Evolutionary conservation across 1,140 invertebrate genomes (phyloP), one percentile per base, ranked within the genome.

Genomic region (Ladona fulva): DNA sequence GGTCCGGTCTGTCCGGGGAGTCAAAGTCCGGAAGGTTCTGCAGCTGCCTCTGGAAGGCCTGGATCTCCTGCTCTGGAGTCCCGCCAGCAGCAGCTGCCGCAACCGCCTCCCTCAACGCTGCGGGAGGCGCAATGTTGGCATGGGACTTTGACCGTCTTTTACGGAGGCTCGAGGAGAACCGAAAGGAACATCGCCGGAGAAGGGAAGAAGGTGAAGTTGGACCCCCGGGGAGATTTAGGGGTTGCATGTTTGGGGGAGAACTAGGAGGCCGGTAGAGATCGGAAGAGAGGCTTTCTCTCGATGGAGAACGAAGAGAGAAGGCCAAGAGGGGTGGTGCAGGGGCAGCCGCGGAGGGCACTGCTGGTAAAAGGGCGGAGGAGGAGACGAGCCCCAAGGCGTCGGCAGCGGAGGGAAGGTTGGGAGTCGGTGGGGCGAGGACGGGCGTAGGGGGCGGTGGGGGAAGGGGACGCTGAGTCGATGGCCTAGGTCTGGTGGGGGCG

Each of bases 21-120:
- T 84, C 83, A 79, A 87, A 86, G 76, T 86, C 85, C 0, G 88
- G 88, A 76, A 89, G 81, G 79, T 88, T 89, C 80, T 88, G 87
- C 6, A 89, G 82, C 77, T 88, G 86, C 76, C 86, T 83, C 81
- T 89, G 88, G 79, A 89, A 88, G 3, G 86, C 86, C 16, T 86
- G 80, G 37, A 89, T 87, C 77, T 88, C 87, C 76, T 86, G 85
- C 81, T 88, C 87, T 5, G 85, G 84, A 24, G 83, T 86, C 59
- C 84, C 83, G 77, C 76, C 25, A 76, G 79, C 42, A 77, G 74
- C 25, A 77, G 77, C 77, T 77, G 76, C 42, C n/a, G n/a, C n/a
- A n/a, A n/a, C n/a, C 77, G 66, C 25, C 42, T 25, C 75, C 24
- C 74, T 3, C 79, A 81, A 80, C 22, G 83, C 74, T 24, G 42